Conservation (phyloP, 2,797 vertebrate species). For the Sebastes elongatus region DNA sequence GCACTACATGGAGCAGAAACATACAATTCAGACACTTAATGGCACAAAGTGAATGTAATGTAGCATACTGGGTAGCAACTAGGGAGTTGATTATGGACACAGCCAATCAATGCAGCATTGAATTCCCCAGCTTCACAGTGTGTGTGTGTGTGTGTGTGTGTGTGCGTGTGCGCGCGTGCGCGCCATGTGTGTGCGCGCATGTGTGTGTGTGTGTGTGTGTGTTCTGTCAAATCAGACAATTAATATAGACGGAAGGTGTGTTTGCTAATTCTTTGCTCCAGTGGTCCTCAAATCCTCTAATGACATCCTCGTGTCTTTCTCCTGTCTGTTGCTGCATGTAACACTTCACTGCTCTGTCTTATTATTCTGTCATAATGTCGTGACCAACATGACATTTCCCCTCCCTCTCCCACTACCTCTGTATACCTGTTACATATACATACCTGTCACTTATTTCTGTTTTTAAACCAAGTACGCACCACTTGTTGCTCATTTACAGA, state of each 20-base stretch:
- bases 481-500: too few relatives aligned
- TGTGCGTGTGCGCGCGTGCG: neutral
- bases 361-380: neutral
- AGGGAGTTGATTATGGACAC: neutral
- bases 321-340: neutral
- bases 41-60: constrained; percentile 1
- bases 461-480: too few relatives aligned
- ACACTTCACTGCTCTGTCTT: constrained; percentile 25
- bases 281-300: constrained; percentile 32
- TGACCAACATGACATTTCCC: neutral
- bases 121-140: constrained; percentile 2
- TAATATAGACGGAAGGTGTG: constrained; percentile 26
- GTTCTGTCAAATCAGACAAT: constrained; percentile 9
- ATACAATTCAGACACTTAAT: neutral
- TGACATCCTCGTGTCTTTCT: constrained; percentile 2
- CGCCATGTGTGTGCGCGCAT: too few relatives aligned
- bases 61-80: neutral
- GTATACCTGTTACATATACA: neutral
- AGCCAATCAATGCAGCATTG: constrained; percentile 5
- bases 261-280: constrained; percentile 53
- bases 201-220: neutral
- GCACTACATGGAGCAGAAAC: neutral
- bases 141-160: neutral
- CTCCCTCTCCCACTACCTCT: neutral
- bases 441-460: too few relatives aligned